phyloP scores from a whole-genome alignment of 2,888 invertebrate species.

The Macaria notata region DNA sequence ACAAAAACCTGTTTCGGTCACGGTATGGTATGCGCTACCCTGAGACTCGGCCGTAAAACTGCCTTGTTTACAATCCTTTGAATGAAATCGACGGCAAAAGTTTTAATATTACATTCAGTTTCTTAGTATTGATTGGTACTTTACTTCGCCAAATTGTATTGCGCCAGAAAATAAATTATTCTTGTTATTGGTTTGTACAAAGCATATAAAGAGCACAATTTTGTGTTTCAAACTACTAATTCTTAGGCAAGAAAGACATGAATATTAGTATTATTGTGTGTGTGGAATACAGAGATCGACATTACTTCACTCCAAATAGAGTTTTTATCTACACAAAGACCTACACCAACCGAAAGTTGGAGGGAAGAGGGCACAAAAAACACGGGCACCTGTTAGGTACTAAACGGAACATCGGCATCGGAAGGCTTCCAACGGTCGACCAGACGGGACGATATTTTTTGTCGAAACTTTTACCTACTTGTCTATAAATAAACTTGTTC shows the following conservation, averaged over 20 bases:
- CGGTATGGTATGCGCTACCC: slow-evolving; percentile 66
- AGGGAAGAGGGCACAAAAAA: slow-evolving; percentile 52
- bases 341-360: slow-evolving; percentile 60
- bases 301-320: too few relatives aligned
- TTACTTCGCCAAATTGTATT: too few relatives aligned
- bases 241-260: too few relatives aligned
- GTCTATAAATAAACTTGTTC: slow-evolving; percentile 68
- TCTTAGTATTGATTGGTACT: too few relatives aligned
- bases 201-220: too few relatives aligned
- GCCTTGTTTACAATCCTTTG: slow-evolving; percentile 37
- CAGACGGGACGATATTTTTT: slow-evolving; percentile 61
- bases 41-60: slow-evolving; percentile 44
- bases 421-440: slow-evolving; percentile 62
- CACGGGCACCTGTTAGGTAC: slow-evolving; percentile 42
- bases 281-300: too few relatives aligned
- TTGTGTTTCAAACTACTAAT: too few relatives aligned
- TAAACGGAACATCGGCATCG: slow-evolving; percentile 46
- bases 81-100: slow-evolving; percentile 22
- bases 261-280: too few relatives aligned
- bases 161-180: too few relatives aligned
- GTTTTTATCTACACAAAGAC: slow-evolving; percentile 47
- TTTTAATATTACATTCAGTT: background rate
- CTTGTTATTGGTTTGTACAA: too few relatives aligned
- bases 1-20: slow-evolving; percentile 71
- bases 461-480: slow-evolving; percentile 53